These are phyloP conservation scores for Amphiprion clarkii DNA, from an alignment of 2,797 vertebrate genomes.

Conservation along the genomic window DNA sequence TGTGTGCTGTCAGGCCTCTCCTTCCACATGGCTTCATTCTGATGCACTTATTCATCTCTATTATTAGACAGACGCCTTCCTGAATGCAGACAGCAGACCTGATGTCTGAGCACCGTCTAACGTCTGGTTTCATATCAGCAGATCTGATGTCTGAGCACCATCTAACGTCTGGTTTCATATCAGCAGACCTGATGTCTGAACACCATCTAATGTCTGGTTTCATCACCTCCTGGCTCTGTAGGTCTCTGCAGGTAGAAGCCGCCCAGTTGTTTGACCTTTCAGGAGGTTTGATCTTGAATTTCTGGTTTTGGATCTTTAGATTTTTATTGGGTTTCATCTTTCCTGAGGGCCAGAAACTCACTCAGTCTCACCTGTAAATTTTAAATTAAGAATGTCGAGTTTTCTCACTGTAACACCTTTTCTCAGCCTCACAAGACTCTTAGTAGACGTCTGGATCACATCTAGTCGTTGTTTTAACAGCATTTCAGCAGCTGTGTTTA, in stretches of 20 bases:
- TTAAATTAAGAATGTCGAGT: too few relatives aligned
- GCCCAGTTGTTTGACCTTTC: constrained; percentile 30
- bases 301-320: constrained; percentile 19
- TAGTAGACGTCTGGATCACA: too few relatives aligned
- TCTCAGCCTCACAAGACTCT: too few relatives aligned
- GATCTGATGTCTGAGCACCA: not conserved
- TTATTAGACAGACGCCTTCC: constrained; percentile 25
- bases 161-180: not conserved
- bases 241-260: constrained; percentile 3
- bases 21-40: constrained; percentile 26
- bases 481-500: too few relatives aligned
- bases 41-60: constrained; percentile 35
- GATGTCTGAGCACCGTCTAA: not conserved
- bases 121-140: not conserved
- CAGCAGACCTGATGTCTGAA: not conserved
- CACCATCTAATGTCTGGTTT: not conserved
- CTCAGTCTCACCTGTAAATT: not conserved
- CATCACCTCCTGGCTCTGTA: not conserved
- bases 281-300: constrained; percentile 14
- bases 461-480: too few relatives aligned
- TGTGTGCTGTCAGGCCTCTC: constrained; percentile 13
- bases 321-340: constrained; percentile 9
- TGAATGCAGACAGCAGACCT: constrained; percentile 4
- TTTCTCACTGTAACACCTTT: too few relatives aligned
- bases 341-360: not conserved